Evolutionary conservation across 2,797 vertebrate genomes (phyloP).

Genomic region (Rhabdophis nuchalis): DNA sequence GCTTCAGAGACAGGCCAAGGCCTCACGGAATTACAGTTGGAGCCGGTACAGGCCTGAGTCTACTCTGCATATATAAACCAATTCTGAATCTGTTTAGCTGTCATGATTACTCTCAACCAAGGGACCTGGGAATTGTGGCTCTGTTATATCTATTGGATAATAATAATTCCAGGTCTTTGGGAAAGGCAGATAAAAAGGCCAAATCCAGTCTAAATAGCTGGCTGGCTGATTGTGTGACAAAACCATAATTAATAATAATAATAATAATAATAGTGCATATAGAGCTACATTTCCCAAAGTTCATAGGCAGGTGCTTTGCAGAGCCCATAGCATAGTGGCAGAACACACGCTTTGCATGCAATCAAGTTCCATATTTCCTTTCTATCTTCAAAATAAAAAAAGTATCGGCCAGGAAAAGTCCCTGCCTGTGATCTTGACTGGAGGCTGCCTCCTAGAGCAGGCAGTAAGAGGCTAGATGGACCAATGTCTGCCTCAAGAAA

Average conservation of each 20-base stretch:
- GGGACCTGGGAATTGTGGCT: constrained; percentile 3
- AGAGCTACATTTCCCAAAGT: constrained; percentile 12
- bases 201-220: not conserved
- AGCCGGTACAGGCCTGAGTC: constrained; percentile 29
- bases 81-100: constrained; percentile 23
- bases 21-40: constrained; percentile 26
- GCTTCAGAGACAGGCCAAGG: constrained; percentile 19
- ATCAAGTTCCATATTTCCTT: not conserved
- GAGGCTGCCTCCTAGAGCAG: not conserved
- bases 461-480: not conserved
- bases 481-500: not conserved
- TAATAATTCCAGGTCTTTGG: not conserved
- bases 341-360: constrained; percentile 23
- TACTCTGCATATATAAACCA: constrained; percentile 19
- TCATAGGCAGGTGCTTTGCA: not conserved
- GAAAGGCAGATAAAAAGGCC: not conserved
- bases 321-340: constrained; percentile 15
- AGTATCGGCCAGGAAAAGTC: not conserved
- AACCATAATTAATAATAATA: not conserved
- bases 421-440: not conserved
- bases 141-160: not conserved
- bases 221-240: not conserved
- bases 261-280: not conserved
- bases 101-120: not conserved
- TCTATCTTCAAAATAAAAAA: not conserved